Evolutionary conservation across 2,888 invertebrate species (phyloP), one percentile per base, ranked within the genome.

Genomic region (Stegophylla sp.): DNA sequence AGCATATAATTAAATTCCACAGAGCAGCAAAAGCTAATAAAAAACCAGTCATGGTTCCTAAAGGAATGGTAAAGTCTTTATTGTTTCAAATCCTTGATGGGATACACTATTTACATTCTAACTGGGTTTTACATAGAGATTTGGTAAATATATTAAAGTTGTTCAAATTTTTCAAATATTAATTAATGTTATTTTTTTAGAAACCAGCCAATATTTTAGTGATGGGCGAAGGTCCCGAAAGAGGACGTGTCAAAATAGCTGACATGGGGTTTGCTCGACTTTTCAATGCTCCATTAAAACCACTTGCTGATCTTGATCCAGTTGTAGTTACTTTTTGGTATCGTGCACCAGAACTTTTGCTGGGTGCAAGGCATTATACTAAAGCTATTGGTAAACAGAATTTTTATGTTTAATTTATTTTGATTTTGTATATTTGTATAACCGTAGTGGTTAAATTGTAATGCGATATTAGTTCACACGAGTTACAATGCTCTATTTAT

Each of bases 311-410:
- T 88, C 89, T 99, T 84, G 99, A 99, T 89, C 99, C 99, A 9
- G 99, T 99, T 2, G 99, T 99, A 64, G 98, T 99, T 2, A 99
- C 99, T 84, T 99, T 99, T 88, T 99, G 98, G 98, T 99, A 99
- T 87, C 90, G 99, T 86, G 98, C 99, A 3, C 98, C 98, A 0
- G 98, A 99, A 87, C 87, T 98, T 82, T 87, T 98, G 73, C 89
- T 98, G 41, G 98, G 96, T 20, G 97, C 98, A 34, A 91, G 98
- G 82, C 98, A 98, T 90, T 98, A 98, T 86, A 98, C 98, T 2
- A 98, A 98, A 88, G 98, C 97, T 83, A 98, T 98, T 85, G 95
- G 94, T 94, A 88, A 81, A 77, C 83, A 73, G n/a, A 75, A 61
- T 17, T 41, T 26, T 59, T 74, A n/a, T n/a, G n/a, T n/a, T n/a